Base-by-base conservation (phyloP, 1,140 invertebrate species). In the Drosophila jambulina region DNA sequence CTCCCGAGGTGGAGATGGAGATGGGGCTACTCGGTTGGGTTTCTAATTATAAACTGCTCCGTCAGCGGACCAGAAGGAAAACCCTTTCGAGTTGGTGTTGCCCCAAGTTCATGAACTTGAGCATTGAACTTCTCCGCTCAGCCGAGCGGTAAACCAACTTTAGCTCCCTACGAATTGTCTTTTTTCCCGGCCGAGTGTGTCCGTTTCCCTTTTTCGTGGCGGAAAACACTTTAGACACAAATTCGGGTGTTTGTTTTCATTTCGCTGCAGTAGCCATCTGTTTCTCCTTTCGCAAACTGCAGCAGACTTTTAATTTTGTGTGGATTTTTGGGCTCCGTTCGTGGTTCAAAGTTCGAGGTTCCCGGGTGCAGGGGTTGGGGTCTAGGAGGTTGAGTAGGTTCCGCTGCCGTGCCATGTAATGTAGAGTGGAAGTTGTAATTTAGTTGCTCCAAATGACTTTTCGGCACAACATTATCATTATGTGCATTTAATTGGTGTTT, bases 391-490 rank as follows among this genome's bases (percentile, higher is more conserved):
- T 27, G 51, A 56, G 75, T 65, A 61, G 75, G 75, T 71, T 71
- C 85, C 84, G 77, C 72, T 84, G 75, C 77, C 75, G 46, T 81
- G 75, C 74, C 84, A 80, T 78, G 76, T 87, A 87, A 86, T 88
- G 78, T 88, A 84, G 81, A 84, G 81, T 90, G 85, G 85, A 88
- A 88, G 85, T 88, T 88, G 85, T 88, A 87, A 87, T 90, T 88
- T 85, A 90, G 78, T 88, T 90, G 82, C 84, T 84, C 65, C 80
- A 80, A 87, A 88, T 82, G 84, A 90, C 85, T 90, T 90, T 90
- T 88, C 85, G 78, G 85, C 84, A 88, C 84, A 88, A 88, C 84
- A 87, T 87, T 88, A 88, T 87, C 84, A 85, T 88, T 90, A 88
- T 90, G 75, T 88, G 78, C 81, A 79, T 88, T 88, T 88, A 88